Conservation (phyloP, 2,888 invertebrate genomes). For the Catocala nupta region DNA sequence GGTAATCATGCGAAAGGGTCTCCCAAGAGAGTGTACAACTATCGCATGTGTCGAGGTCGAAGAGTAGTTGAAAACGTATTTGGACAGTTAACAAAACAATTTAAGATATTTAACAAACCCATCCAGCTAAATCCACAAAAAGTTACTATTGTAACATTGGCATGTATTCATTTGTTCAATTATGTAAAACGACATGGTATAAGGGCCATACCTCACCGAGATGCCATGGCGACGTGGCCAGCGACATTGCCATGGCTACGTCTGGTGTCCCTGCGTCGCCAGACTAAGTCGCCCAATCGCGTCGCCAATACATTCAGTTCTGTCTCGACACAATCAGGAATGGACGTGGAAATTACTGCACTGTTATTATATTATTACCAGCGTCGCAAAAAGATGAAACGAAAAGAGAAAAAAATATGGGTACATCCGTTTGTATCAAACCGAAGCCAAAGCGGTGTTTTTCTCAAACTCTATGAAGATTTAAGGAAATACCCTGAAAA, state of each 20-base stretch:
- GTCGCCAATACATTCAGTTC: slow-evolving; percentile 28
- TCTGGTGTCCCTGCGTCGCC: slow-evolving; percentile 32
- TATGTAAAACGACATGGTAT: too few species aligned
- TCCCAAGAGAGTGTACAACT: too few species aligned
- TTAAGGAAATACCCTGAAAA: slow-evolving; percentile 40
- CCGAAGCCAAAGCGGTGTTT: slow-evolving; percentile 29
- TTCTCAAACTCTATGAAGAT: slow-evolving; percentile 36
- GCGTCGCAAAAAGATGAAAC: slow-evolving; percentile 14
- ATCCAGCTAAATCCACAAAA: too few species aligned
- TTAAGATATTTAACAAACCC: too few species aligned
- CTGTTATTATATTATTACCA: slow-evolving; percentile 11
- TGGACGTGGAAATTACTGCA: slow-evolving; percentile 15
- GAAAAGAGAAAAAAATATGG: slow-evolving; percentile 26
- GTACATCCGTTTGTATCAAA: slow-evolving; percentile 28
- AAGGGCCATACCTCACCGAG: too few species aligned
- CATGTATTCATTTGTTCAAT: too few species aligned
- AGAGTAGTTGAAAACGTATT: too few species aligned
- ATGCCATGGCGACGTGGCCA: slow-evolving; percentile 8
- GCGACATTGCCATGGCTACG: slow-evolving; percentile 22
- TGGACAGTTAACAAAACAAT: too few species aligned
- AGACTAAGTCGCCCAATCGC: slow-evolving; percentile 33
- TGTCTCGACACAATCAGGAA: slow-evolving; percentile 17
- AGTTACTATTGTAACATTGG: too few species aligned
- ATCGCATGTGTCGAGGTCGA: too few species aligned
- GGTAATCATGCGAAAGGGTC: too few species aligned